A percentile compares a stretch with the other conserved stretches of the same genome.
Evolutionary conservation across 2,797 vertebrate species (phyloP).

Genomic region (Lithobates sylvaticus): DNA sequence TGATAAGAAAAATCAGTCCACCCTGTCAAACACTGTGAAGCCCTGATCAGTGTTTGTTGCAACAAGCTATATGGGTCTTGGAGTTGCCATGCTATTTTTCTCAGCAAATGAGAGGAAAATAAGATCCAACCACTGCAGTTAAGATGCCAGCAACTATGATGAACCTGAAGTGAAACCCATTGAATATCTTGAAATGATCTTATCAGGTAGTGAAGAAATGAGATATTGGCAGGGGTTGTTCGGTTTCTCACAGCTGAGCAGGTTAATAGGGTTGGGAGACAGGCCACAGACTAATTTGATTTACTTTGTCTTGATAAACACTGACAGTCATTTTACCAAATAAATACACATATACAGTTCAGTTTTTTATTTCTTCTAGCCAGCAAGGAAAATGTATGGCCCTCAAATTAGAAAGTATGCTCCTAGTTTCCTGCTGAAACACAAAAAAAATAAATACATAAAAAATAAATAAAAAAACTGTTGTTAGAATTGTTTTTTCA

Average conservation of each 20-base stretch:
- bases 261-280: slow-evolving; percentile 96
- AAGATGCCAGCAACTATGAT: slow-evolving; percentile 80
- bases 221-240: slow-evolving; percentile 96
- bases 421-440: slow-evolving; percentile 22
- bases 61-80: slow-evolving; percentile 80
- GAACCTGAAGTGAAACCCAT: slow-evolving; percentile 87
- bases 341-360: slow-evolving; percentile 64
- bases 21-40: slow-evolving; percentile 84
- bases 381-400: not conserved
- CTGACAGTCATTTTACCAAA: slow-evolving; percentile 81
- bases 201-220: slow-evolving; percentile 94
- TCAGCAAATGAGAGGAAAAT: slow-evolving; percentile 79
- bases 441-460: not conserved
- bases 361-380: slow-evolving; percentile 69
- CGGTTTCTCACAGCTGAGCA: slow-evolving; percentile 92
- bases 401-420: slow-evolving; percentile 58
- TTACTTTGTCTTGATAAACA: slow-evolving; percentile 95
- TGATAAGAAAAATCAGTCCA: slow-evolving; percentile 97
- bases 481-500: slow-evolving; percentile 10
- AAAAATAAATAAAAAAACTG: slow-evolving; percentile 3
- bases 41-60: slow-evolving; percentile 83
- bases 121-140: slow-evolving; percentile 75
- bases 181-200: slow-evolving; percentile 95
- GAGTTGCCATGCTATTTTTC: slow-evolving; percentile 86
- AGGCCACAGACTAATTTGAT: slow-evolving; percentile 98